Conservation (phyloP, 2,888 invertebrate species). For the Sthenelais limicola region DNA sequence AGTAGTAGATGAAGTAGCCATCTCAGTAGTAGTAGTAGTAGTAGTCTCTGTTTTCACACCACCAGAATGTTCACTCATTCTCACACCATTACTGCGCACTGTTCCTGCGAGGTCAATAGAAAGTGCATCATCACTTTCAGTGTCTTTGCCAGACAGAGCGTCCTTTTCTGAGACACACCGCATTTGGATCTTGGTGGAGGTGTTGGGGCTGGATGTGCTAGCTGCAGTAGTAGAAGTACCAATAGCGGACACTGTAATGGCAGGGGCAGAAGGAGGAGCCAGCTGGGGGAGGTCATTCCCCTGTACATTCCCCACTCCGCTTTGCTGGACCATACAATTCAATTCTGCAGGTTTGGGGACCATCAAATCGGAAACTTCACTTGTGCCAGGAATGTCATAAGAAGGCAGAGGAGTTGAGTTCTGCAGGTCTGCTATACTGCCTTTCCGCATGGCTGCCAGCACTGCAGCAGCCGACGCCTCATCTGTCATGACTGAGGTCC, state of each 20-base stretch:
- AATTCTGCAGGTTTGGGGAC: slow-evolving; percentile 8
- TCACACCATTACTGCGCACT: slow-evolving; percentile 20
- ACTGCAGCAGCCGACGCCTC: slow-evolving; percentile 27
- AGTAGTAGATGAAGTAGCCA: too few species aligned
- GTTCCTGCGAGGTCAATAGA: slow-evolving; percentile 32
- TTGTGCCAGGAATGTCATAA: background rate
- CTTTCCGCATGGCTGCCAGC: slow-evolving; percentile 30
- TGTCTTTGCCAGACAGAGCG: background rate
- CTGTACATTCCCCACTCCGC: slow-evolving; percentile 3
- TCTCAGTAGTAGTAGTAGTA: too few species aligned
- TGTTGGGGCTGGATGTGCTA: background rate
- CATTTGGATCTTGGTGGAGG: too few species aligned
- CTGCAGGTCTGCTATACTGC: slow-evolving; percentile 33
- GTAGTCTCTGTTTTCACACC: too few species aligned
- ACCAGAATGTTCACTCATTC: slow-evolving; percentile 14
- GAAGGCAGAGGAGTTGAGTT: slow-evolving; percentile 2
- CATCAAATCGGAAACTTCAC: slow-evolving; percentile 7
- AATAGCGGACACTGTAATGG: too few species aligned
- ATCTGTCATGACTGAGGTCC: slow-evolving; percentile 19
- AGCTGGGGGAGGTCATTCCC: slow-evolving; percentile 9
- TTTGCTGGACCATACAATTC: slow-evolving; percentile 25
- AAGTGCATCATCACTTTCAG: slow-evolving; percentile 25
- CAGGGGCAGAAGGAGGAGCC: too few species aligned
- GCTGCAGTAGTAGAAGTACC: background rate
- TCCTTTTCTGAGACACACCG: too few species aligned